These are phyloP conservation scores for Portunus trituberculatus DNA, from an alignment of 1,140 invertebrate genomes.

Conservation along the genomic window DNA sequence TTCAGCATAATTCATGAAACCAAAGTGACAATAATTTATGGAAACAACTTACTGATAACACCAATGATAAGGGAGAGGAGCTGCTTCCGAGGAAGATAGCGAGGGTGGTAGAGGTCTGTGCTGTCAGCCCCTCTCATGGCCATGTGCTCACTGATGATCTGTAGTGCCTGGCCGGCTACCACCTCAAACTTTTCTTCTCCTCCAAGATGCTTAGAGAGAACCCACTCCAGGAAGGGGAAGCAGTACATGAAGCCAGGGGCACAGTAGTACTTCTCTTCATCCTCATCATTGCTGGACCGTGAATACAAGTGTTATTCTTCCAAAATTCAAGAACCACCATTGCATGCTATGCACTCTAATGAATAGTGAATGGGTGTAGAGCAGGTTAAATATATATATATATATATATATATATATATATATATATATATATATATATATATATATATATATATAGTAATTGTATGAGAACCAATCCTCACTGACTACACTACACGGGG, in stretches of 20 bases:
- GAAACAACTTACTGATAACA: conserved; percentile 85
- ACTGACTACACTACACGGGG: too few relatives aligned
- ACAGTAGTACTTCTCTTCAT: conserved; percentile 81
- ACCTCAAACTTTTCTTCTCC: conserved; percentile 80
- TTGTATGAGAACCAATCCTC: too few relatives aligned
- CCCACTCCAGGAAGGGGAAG: conserved; percentile 89
- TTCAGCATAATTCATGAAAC: not conserved
- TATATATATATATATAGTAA: too few relatives aligned
- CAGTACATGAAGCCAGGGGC: conserved; percentile 90
- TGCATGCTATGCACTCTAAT: not conserved
- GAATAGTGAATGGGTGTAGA: not conserved
- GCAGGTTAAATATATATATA: too few relatives aligned
- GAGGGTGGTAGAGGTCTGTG: conserved; percentile 85
- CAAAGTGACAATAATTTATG: not conserved
- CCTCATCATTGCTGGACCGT: conserved; percentile 52
- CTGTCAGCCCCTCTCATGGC: conserved; percentile 68
- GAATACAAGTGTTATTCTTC: not conserved
- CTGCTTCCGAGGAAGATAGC: conserved; percentile 88
- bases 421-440: too few relatives aligned
- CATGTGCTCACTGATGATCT: conserved; percentile 76
- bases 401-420: too few relatives aligned
- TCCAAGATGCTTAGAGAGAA: conserved; percentile 81
- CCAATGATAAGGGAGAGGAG: conserved; percentile 91
- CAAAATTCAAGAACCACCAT: not conserved
- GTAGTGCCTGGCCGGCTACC: conserved; percentile 70